phyloP scores from a whole-genome alignment of 2,888 invertebrate genomes.

The Thereva unica region DNA sequence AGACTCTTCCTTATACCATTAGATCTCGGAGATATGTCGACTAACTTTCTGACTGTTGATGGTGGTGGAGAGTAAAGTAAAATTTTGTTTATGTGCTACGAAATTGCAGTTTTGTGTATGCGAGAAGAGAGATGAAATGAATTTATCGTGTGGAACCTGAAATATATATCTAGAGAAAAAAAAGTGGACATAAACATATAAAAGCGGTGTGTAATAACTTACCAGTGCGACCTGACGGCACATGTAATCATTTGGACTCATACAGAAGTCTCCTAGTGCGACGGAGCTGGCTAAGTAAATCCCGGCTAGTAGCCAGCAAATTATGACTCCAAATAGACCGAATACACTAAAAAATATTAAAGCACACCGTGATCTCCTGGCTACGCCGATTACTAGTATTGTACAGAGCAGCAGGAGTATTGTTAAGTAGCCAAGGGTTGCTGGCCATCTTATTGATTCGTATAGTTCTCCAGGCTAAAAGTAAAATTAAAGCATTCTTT shows the following conservation, averaged over 20 bases:
- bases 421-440: slow-evolving; percentile 57
- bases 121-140: too few relatives aligned
- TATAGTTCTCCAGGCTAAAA: slow-evolving; percentile 55
- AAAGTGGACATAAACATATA: too few relatives aligned
- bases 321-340: slow-evolving; percentile 63
- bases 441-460: slow-evolving; percentile 58
- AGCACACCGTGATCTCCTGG: slow-evolving; percentile 74
- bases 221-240: slow-evolving; percentile 58
- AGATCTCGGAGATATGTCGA: too few relatives aligned
- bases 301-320: slow-evolving; percentile 85
- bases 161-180: too few relatives aligned
- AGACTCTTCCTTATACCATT: too few relatives aligned
- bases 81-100: too few relatives aligned
- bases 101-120: too few relatives aligned
- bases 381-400: slow-evolving; percentile 58
- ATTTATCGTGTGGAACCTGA: too few relatives aligned
- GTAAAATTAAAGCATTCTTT: background rate
- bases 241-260: slow-evolving; percentile 71
- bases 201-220: slow-evolving; percentile 44
- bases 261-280: slow-evolving; percentile 83
- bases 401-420: slow-evolving; percentile 55
- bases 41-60: too few relatives aligned
- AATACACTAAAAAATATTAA: slow-evolving; percentile 88
- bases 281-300: slow-evolving; percentile 83
- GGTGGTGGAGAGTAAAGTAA: too few relatives aligned